Evolutionary conservation across 2,797 vertebrate genomes (phyloP).

Genomic region (Onychomys leucogaster): DNA sequence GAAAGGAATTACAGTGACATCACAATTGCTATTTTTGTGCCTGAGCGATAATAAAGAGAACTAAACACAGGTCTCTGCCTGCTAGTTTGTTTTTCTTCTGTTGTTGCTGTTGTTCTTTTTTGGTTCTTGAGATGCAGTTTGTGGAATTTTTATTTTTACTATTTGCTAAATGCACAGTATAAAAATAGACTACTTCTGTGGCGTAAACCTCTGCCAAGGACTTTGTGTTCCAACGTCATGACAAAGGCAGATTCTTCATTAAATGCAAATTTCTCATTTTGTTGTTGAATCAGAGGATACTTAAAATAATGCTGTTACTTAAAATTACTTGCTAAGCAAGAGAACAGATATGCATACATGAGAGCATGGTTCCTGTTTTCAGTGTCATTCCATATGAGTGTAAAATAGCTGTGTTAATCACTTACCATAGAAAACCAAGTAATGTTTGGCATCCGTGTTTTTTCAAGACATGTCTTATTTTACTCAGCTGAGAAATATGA

Average conservation of each 20-base stretch:
- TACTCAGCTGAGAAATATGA: constrained; percentile 40
- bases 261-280: constrained; percentile 73
- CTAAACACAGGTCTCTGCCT: background rate
- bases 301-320: constrained; percentile 69
- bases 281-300: constrained; percentile 69
- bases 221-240: constrained; percentile 72
- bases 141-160: constrained; percentile 70
- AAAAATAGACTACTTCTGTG: constrained; percentile 66
- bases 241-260: constrained; percentile 68
- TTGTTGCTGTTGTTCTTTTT: background rate
- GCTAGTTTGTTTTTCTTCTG: background rate
- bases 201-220: constrained; percentile 64
- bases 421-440: constrained; percentile 53
- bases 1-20: constrained; percentile 20
- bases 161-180: constrained; percentile 60
- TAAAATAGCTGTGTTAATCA: constrained; percentile 64
- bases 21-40: background rate
- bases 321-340: constrained; percentile 62
- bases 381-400: constrained; percentile 17
- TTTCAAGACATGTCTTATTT: constrained; percentile 50
- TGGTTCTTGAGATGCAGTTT: constrained; percentile 55
- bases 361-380: constrained; percentile 41
- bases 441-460: constrained; percentile 21
- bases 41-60: constrained; percentile 4
- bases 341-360: background rate